Base-by-base conservation (phyloP, 2,113 vertebrate genomes). In the Chionis minor region DNA sequence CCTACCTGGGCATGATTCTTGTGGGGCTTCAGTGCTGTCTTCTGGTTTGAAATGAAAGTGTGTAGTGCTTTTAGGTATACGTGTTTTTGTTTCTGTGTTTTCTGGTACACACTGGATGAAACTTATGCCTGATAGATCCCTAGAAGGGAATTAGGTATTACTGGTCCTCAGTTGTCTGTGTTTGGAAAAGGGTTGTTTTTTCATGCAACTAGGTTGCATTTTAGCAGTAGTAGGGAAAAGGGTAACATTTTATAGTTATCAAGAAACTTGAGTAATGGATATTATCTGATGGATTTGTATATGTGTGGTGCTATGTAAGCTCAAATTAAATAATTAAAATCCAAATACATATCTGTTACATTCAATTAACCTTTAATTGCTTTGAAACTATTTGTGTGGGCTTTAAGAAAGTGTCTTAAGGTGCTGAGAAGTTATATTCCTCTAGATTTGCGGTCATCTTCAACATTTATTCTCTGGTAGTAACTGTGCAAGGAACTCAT, bases 1-100 rank as follows among this genome's bases (percentile, higher is more conserved):
- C 4, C 23, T 45, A 2, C 27, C 9, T 2, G 2, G 38, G 6
- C 0, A 6, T 4, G 5, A 1, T 54, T 90, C 6, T 85, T 3
- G 1, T 45, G n/a, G 19, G 66, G 17, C 22, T 88, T 67, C 4
- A 10, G 0, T 4, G 3, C 7, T 52, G 80, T 72, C 30, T 71
- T 62, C 27, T 47, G n/a, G 5, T 54, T 79, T 88, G 32, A 67
- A 83, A 71, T 67, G 13, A 58, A 71, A 42, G 28, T 3, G 14
- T 1, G 1, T 8, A 6, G 12, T 66, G n/a, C 1, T 2, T 28
- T 70, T 74, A 81, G 24, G 12, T 58, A 8, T 71, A 24, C 2
- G 3, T 45, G n/a, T 13, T 49, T 90, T 78, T 82, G 5, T 49
- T 61, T 52, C 6, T 61, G 5, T 73, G 22, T 70, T 62, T 88